Conservation (phyloP, 2,113 vertebrate species). For the Pan paniscus region DNA sequence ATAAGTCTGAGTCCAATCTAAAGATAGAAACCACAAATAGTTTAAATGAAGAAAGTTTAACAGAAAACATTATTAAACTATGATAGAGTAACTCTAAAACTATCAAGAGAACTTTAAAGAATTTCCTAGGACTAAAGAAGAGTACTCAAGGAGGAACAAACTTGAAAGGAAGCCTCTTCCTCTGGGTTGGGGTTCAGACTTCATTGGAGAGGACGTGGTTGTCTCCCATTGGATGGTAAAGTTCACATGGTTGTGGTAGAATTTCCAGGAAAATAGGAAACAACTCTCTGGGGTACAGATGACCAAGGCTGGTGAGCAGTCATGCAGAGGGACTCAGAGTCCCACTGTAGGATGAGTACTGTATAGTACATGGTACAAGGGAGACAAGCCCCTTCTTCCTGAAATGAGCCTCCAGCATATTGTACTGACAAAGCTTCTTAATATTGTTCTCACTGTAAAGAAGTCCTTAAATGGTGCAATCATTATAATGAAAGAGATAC, state of each 20-base stretch:
- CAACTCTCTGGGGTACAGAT: background rate
- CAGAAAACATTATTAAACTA: background rate
- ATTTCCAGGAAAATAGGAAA: background rate
- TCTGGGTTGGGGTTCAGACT: background rate
- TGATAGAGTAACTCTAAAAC: background rate
- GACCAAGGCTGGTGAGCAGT: background rate
- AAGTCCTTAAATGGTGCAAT: background rate
- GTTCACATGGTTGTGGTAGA: no score
- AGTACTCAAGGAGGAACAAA: background rate
- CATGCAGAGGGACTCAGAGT: background rate
- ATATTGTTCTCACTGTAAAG: background rate
- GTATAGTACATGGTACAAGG: no score
- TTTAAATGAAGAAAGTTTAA: background rate
- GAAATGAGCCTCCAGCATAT: background rate
- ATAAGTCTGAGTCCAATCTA: background rate
- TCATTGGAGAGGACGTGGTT: background rate
- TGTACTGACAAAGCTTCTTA: background rate
- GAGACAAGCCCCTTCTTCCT: background rate
- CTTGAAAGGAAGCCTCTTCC: background rate
- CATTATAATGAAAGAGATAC: background rate
- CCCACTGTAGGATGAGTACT: background rate
- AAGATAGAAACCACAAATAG: background rate
- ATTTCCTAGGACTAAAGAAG: background rate
- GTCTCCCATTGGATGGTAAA: rapidly evolving
- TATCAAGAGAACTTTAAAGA: background rate